Evolutionary conservation across 1,140 invertebrate genomes (phyloP).

Genomic region (Planococcus citri): DNA sequence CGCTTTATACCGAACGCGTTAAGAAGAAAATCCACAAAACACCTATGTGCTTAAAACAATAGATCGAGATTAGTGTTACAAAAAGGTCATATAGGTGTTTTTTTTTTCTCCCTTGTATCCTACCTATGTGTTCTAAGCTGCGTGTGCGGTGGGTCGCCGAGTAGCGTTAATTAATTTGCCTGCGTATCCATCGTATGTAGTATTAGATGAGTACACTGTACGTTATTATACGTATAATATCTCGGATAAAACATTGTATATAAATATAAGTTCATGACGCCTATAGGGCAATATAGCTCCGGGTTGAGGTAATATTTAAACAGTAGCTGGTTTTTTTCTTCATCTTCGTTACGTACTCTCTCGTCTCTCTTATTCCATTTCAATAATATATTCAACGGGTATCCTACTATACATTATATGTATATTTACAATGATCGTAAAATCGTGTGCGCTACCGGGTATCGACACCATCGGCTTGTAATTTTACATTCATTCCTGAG

Average conservation of each 20-base stretch:
- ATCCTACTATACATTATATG: too few species aligned
- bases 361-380: too few species aligned
- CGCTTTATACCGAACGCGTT: background rate
- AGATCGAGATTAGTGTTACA: background rate
- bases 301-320: background rate
- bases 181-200: too few species aligned
- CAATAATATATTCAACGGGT: too few species aligned
- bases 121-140: background rate
- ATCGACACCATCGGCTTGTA: too few species aligned
- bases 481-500: background rate
- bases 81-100: background rate
- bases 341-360: background rate
- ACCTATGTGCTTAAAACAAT: background rate
- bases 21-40: background rate
- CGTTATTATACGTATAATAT: too few species aligned
- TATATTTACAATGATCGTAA: background rate
- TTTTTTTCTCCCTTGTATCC: background rate
- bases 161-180: background rate
- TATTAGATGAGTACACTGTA: too few species aligned
- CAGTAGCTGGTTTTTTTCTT: background rate
- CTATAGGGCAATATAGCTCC: background rate
- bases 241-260: background rate
- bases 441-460: background rate
- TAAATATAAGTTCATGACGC: background rate
- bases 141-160: too few species aligned